phyloP scores from a whole-genome alignment of 2,888 invertebrate genomes.

The Euzophera pinguis region DNA sequence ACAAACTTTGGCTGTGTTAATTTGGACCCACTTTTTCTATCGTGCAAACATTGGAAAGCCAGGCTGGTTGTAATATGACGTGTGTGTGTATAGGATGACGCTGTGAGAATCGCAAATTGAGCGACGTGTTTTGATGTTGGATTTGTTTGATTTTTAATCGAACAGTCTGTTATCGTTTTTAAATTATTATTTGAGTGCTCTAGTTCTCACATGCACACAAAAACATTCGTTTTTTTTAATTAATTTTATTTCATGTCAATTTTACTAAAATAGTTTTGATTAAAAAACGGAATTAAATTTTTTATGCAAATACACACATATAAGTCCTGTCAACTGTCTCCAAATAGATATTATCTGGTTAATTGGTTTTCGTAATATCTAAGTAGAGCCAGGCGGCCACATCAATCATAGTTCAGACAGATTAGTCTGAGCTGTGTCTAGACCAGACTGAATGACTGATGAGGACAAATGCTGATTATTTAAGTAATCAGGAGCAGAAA shows the following conservation, averaged over 20 bases:
- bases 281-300: neutral
- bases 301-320: neutral
- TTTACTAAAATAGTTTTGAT: neutral
- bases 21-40: conserved; percentile 53
- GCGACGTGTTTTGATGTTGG: conserved; percentile 19
- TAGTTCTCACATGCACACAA: neutral
- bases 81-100: neutral
- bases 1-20: conserved; percentile 53
- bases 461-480: conserved; percentile 7
- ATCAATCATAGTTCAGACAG: conserved; percentile 15
- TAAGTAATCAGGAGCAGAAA: conserved; percentile 4
- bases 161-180: neutral
- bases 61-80: neutral
- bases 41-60: conserved; percentile 38
- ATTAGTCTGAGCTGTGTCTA: conserved; percentile 29
- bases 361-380: neutral
- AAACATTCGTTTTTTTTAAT: too few species aligned
- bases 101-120: conserved; percentile 17
- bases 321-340: neutral
- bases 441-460: conserved; percentile 17
- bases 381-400: neutral
- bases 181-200: neutral
- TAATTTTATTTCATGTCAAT: neutral
- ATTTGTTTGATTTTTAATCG: conserved; percentile 2
- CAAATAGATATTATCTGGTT: neutral